Percentiles rank a stretch among this genome's conserved stretches.
Evolutionary conservation across 1,140 invertebrate species (phyloP).

Genomic region (Lordiphosa mommai): DNA sequence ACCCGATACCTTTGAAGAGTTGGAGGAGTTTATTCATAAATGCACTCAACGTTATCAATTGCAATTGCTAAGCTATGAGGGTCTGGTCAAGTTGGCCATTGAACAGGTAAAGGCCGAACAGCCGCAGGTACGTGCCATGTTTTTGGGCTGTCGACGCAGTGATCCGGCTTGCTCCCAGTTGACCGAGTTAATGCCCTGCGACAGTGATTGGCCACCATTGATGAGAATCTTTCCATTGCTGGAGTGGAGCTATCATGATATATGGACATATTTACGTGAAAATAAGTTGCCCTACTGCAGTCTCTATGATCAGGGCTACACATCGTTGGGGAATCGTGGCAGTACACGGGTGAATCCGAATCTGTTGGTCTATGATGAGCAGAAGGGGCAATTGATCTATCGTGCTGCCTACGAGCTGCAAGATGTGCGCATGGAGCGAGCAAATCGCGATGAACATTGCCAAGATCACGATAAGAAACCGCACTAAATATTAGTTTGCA

Average conservation of each 20-base stretch:
- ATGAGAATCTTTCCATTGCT: constrained; percentile 93
- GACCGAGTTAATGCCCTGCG: constrained; percentile 84
- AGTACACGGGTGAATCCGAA: constrained; percentile 90
- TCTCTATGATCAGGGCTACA: constrained; percentile 94
- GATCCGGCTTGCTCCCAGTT: constrained; percentile 84
- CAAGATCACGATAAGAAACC: background rate
- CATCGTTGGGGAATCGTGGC: constrained; percentile 89
- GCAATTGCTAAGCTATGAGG: constrained; percentile 84
- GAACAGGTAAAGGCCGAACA: constrained; percentile 82
- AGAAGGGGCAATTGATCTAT: constrained; percentile 80
- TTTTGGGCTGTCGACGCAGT: constrained; percentile 92
- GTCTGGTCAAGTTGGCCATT: constrained; percentile 87
- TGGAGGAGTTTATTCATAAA: constrained; percentile 90
- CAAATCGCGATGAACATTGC: constrained; percentile 23
- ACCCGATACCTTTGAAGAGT: constrained; percentile 89
- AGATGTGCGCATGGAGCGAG: constrained; percentile 79
- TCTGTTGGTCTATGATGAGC: constrained; percentile 81
- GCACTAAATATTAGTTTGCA: no score
- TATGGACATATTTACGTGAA: constrained; percentile 91
- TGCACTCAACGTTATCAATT: constrained; percentile 87
- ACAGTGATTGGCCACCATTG: constrained; percentile 91
- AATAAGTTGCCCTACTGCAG: constrained; percentile 91
- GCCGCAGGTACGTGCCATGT: constrained; percentile 86
- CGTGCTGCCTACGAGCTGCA: constrained; percentile 88
- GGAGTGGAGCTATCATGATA: constrained; percentile 92